Evolutionary conservation across 2,888 invertebrate genomes (phyloP), one percentile per base, ranked within the genome.

Genomic region (Drosophila birchii): DNA sequence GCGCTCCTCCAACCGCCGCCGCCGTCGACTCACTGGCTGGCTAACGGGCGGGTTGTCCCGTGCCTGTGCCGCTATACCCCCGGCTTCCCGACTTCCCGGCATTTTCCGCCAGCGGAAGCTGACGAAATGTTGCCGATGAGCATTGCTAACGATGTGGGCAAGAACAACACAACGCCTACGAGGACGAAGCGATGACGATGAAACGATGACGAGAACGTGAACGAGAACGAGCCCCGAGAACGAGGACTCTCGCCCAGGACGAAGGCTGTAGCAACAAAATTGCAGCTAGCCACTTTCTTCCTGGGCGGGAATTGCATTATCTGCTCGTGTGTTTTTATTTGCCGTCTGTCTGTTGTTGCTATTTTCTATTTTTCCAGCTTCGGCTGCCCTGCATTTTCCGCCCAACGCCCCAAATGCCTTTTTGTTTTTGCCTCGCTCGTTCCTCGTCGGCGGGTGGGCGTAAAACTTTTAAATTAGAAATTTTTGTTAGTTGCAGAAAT

Each of bases 111-210:
- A 61, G 82, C 90, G 90, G 90, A 90, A 90, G 89, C 86, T 90
- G 86, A 90, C 90, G 90, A 90, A 90, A 89, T 90, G 90, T 81
- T 86, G 88, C 90, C 90, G 90, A 90, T 90, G 90, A 85, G 85
- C 81, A 72, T 78, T 79, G 84, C 85, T 88, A 86, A 86, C 86
- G 88, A 88, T 86, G 85, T 84, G 79, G 85, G 78, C 88, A 88
- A 86, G 81, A 88, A 86, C 88, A 88, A 85, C 83, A 78, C 88
- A 87, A 81, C 76, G 85, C 86, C 88, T 83, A 86, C 86, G 71
- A 78, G 53, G 71, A 63, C 70, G 68, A 63, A 71, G 59, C 51
- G 66, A 63, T 68, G 68, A 63, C 73, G 59, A 75, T 66, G 68
- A 61, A 43, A 18, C 60, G 59, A 41, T 44, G 55, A 38, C 55